These are phyloP conservation scores for Thrips palmi DNA, from an alignment of 1,140 invertebrate species.

Conservation along the genomic window DNA sequence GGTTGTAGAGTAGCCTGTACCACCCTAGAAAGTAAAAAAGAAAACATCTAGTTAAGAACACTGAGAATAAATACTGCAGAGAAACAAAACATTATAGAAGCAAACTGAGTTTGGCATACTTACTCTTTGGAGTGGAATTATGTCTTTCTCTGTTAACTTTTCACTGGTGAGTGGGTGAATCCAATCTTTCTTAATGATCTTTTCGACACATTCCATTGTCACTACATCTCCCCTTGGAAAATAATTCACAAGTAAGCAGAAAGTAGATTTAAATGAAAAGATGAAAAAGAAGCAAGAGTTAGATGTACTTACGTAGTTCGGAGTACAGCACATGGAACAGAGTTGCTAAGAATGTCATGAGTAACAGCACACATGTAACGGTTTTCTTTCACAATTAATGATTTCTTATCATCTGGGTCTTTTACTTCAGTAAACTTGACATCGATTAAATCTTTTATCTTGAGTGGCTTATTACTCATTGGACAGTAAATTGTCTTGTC, in stretches of 20 bases:
- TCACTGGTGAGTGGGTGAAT: constrained; percentile 81
- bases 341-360: constrained; percentile 88
- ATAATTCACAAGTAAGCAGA: constrained; percentile 1
- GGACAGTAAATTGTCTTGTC: constrained; percentile 86
- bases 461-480: constrained; percentile 74
- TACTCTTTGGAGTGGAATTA: constrained; percentile 79
- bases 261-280: constrained; percentile 14
- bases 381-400: constrained; percentile 64
- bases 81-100: background rate
- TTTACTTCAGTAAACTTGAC: constrained; percentile 87
- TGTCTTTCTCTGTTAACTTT: constrained; percentile 80
- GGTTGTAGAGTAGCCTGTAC: constrained; percentile 82
- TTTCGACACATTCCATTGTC: constrained; percentile 90
- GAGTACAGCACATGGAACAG: constrained; percentile 81
- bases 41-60: constrained; percentile 12
- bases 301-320: constrained; percentile 56
- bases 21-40: constrained; percentile 44
- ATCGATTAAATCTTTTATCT: constrained; percentile 81
- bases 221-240: constrained; percentile 76
- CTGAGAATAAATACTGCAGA: constrained; percentile 7
- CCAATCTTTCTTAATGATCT: constrained; percentile 94
- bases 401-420: constrained; percentile 64
- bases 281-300: constrained; percentile 4
- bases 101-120: constrained; percentile 13
- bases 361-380: constrained; percentile 96